Conservation (phyloP, 2,888 invertebrate species). For the Theretra japonica region DNA sequence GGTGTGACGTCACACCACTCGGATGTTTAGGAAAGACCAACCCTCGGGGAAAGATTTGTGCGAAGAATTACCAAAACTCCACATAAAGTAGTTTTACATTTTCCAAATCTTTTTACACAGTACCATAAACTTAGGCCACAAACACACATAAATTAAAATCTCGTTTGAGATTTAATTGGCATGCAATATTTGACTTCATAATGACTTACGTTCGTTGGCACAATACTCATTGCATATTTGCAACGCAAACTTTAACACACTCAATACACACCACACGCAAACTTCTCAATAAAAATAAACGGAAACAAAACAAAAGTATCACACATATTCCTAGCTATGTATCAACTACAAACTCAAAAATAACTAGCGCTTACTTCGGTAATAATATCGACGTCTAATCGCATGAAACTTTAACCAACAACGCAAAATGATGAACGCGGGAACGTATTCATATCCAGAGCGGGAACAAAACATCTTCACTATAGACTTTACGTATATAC, state of each 20-base stretch:
- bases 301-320: not conserved
- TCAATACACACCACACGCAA: not conserved
- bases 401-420: not conserved
- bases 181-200: constrained; percentile 9
- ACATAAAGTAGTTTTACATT: not conserved
- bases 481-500: too few species aligned
- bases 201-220: not conserved
- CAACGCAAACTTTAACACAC: constrained; percentile 5
- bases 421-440: too few species aligned
- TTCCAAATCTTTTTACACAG: not conserved
- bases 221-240: not conserved
- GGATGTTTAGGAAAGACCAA: not conserved
- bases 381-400: not conserved
- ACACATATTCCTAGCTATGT: not conserved
- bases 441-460: too few species aligned
- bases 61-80: not conserved
- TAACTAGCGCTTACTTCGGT: too few species aligned
- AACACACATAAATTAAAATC: not conserved
- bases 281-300: not conserved
- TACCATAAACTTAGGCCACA: not conserved
- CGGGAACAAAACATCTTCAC: too few species aligned
- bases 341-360: not conserved
- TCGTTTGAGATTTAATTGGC: not conserved
- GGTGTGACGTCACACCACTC: not conserved
- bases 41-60: not conserved